Evolutionary conservation across 2,113 vertebrate species (phyloP).

Genomic region (Engraulis encrasicolus): DNA sequence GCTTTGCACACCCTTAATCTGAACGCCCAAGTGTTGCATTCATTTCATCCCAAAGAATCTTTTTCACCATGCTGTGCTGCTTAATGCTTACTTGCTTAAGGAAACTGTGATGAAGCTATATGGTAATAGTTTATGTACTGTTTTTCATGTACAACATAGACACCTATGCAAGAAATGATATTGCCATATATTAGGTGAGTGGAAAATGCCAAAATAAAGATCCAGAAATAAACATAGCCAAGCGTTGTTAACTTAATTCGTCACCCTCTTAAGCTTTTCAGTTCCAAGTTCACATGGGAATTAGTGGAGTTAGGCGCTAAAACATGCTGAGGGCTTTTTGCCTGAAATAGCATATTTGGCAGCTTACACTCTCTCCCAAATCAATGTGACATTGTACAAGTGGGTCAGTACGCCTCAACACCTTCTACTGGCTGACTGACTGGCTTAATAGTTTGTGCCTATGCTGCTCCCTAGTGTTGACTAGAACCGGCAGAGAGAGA

Average conservation of each 20-base stretch:
- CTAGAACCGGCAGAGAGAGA: background rate
- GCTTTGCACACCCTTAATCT: background rate
- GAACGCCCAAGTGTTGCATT: background rate
- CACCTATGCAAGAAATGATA: background rate
- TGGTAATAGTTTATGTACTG: background rate
- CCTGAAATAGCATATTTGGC: background rate
- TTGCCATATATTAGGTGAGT: constrained; percentile 5
- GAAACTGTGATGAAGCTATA: background rate
- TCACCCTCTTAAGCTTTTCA: background rate
- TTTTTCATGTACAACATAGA: background rate
- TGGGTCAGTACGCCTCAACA: background rate
- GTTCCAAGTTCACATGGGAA: background rate
- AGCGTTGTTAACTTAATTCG: background rate
- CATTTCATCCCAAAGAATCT: constrained; percentile 10
- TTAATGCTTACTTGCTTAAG: background rate
- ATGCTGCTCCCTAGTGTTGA: constrained; percentile 14
- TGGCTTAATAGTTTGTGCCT: background rate
- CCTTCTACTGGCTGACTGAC: background rate
- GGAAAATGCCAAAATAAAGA: background rate
- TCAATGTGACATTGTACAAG: constrained; percentile 9
- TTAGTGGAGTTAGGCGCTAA: background rate
- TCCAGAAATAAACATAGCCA: background rate
- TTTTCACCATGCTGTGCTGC: background rate
- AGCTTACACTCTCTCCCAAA: background rate
- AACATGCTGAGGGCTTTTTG: background rate